Conservation (phyloP, 2,888 invertebrate genomes). For the Cephonodes hylas region DNA sequence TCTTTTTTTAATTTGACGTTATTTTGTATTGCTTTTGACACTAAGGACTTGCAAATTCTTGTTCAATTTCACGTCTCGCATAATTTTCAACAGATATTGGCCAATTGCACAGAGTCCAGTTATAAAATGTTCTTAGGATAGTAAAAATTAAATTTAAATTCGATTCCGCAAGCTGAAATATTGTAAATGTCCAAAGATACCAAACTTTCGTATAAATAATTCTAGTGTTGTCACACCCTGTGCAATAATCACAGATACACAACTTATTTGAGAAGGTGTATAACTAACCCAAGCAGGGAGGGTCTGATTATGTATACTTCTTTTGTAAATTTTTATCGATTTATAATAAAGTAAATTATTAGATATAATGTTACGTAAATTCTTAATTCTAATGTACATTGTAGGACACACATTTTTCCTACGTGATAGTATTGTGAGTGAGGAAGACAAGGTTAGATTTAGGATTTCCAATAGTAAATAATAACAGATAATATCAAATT, state of each 20-base stretch:
- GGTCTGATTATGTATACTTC: not conserved
- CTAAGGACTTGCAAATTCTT: not conserved
- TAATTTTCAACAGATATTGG: not conserved
- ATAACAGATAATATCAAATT: not conserved
- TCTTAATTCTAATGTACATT: not conserved
- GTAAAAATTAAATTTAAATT: not conserved
- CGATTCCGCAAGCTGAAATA: not conserved
- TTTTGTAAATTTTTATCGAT: not conserved
- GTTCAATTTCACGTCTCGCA: not conserved
- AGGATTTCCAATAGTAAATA: not conserved
- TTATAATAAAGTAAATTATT: not conserved
- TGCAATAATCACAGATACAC: constrained; percentile 4
- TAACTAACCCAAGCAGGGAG: not conserved
- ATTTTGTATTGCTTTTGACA: not conserved
- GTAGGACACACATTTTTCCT: not conserved
- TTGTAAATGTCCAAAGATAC: constrained; percentile 6
- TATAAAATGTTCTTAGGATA: not conserved
- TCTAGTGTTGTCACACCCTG: not conserved
- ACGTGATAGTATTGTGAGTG: not conserved
- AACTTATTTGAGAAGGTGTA: not conserved
- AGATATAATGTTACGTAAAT: not conserved
- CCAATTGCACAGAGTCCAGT: not conserved
- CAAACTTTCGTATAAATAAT: not conserved
- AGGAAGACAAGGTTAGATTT: not conserved
- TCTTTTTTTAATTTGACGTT: not conserved